These are phyloP conservation scores for Sula dactylatra DNA, from an alignment of 2,113 vertebrate species.

Conservation along the genomic window DNA sequence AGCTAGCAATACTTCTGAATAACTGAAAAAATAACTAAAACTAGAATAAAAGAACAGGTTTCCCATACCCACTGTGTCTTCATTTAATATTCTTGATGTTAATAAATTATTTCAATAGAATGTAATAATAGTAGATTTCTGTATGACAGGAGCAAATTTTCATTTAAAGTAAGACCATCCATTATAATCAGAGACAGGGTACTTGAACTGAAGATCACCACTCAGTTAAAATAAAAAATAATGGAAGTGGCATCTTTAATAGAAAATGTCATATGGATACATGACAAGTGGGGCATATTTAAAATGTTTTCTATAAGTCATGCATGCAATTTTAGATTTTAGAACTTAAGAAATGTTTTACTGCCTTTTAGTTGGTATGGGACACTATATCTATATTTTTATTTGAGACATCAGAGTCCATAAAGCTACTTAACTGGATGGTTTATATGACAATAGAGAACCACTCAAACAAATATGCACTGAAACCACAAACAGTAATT, in stretches of 20 bases:
- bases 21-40: conserved; percentile 34
- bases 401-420: not conserved
- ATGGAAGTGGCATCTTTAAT: conserved; percentile 59
- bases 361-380: not conserved
- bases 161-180: conserved; percentile 65
- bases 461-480: not conserved
- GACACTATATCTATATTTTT: not conserved
- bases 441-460: not conserved
- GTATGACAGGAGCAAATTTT: conserved; percentile 71
- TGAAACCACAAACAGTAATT: not conserved
- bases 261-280: conserved; percentile 49
- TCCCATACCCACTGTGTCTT: conserved; percentile 36
- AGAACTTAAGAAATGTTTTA: not conserved
- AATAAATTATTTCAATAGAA: conserved; percentile 70
- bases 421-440: not conserved
- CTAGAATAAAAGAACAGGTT: not conserved
- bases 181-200: conserved; percentile 68
- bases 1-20: conserved; percentile 5
- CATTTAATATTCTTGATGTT: conserved; percentile 64
- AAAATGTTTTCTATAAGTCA: not conserved
- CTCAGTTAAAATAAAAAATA: conserved; percentile 75
- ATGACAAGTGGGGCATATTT: conserved; percentile 19
- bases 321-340: not conserved
- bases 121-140: conserved; percentile 66
- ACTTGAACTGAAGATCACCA: conserved; percentile 68